These are phyloP conservation scores for Cephus cinctus DNA, from an alignment of 1,140 invertebrate genomes.

Conservation along the genomic window DNA sequence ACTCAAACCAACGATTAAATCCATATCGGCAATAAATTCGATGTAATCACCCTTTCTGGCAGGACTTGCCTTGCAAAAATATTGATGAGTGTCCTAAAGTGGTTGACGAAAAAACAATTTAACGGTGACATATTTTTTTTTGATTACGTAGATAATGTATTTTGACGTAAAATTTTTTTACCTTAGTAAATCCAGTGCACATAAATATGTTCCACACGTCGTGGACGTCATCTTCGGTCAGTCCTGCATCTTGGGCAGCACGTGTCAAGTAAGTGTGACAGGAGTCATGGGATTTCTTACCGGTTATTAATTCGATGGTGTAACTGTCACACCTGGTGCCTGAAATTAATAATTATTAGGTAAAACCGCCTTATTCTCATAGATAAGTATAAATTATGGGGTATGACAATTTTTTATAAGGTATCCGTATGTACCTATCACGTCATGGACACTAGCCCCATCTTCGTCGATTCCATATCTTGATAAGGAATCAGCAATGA, in stretches of 20 bases:
- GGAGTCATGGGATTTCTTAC: slow-evolving; percentile 43
- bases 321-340: slow-evolving; percentile 56
- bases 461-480: slow-evolving; percentile 54
- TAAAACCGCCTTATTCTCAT: not conserved
- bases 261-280: slow-evolving; percentile 53
- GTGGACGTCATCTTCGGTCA: slow-evolving; percentile 54
- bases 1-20: slow-evolving; percentile 52
- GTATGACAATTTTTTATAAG: not conserved
- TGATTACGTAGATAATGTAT: too few relatives aligned
- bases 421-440: slow-evolving; percentile 28
- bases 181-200: slow-evolving; percentile 52
- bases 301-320: slow-evolving; percentile 53
- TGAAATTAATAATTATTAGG: slow-evolving; percentile 2
- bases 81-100: slow-evolving; percentile 49
- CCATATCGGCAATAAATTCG: slow-evolving; percentile 58
- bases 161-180: too few relatives aligned
- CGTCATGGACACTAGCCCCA: slow-evolving; percentile 53
- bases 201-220: slow-evolving; percentile 59
- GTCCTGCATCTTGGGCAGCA: slow-evolving; percentile 46
- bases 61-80: slow-evolving; percentile 55
- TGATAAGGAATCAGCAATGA: slow-evolving; percentile 50
- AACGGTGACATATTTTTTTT: too few relatives aligned
- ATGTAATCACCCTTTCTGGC: slow-evolving; percentile 54
- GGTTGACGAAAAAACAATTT: slow-evolving; percentile 20
- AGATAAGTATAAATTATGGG: not conserved